Evolutionary conservation across 2,888 invertebrate species (phyloP).

Genomic region (Andrena bucephala): DNA sequence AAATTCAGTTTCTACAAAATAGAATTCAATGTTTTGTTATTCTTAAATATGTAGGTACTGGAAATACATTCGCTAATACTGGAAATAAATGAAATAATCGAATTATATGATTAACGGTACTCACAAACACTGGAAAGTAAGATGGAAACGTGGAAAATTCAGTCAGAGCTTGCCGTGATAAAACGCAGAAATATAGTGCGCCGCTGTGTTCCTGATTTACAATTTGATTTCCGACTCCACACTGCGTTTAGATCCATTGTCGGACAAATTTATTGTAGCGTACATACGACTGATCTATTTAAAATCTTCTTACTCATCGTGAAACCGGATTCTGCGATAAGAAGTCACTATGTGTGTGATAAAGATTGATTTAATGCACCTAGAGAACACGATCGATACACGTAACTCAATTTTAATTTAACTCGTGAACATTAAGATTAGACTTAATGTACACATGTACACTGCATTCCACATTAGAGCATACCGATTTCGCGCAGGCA

Average conservation of each 20-base stretch:
- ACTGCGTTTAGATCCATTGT: constrained; percentile 8
- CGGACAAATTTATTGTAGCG: constrained; percentile 56
- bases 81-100: no score
- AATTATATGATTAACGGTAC: no score
- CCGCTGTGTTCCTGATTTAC: constrained; percentile 54
- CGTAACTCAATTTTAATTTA: no score
- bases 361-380: not conserved
- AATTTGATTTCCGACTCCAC: constrained; percentile 29
- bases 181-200: constrained; percentile 3
- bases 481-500: no score
- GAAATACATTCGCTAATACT: no score
- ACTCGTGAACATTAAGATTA: no score
- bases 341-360: not conserved
- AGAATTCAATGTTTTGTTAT: no score
- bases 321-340: constrained; percentile 14
- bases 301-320: constrained; percentile 15
- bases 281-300: constrained; percentile 20
- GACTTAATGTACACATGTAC: no score
- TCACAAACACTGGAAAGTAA: not conserved
- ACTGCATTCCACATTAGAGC: no score
- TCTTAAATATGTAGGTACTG: no score
- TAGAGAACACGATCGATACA: no score
- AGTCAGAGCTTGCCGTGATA: constrained; percentile 16
- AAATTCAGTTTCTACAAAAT: no score
- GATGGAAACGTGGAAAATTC: constrained; percentile 7